Conservation (phyloP, 2,888 invertebrate species). For the Colostygia pectinataria region DNA sequence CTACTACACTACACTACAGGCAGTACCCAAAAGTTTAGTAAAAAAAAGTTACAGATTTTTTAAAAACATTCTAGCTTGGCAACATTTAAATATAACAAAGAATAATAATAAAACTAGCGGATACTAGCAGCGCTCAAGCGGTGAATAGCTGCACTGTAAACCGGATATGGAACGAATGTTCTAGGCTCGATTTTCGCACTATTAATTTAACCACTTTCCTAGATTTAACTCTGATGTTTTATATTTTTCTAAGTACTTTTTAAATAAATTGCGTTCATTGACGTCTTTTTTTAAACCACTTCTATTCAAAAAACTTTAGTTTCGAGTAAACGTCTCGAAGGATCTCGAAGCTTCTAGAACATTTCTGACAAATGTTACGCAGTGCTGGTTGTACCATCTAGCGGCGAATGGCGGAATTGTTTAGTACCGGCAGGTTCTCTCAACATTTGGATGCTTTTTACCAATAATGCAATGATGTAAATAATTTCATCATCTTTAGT, state of each 20-base stretch:
- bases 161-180: constrained; percentile 66
- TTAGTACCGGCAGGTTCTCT: constrained; percentile 21
- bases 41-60: neutral
- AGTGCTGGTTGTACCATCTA: constrained; percentile 38
- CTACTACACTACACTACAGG: too few relatives aligned
- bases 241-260: neutral
- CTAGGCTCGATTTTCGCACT: constrained; percentile 44
- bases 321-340: constrained; percentile 24
- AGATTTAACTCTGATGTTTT: neutral
- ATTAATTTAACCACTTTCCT: constrained; percentile 14
- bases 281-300: neutral
- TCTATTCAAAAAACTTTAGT: constrained; percentile 36
- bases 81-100: constrained; percentile 28
- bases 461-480: too few relatives aligned
- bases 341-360: constrained; percentile 44
- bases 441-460: constrained; percentile 50
- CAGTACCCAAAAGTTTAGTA: neutral
- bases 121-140: constrained; percentile 16
- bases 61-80: constrained; percentile 13
- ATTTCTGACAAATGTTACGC: constrained; percentile 26
- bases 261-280: neutral
- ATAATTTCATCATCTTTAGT: too few relatives aligned
- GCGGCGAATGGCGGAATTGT: constrained; percentile 44
- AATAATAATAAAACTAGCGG: constrained; percentile 33
- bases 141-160: constrained; percentile 37